Percentiles rank a stretch among this genome's conserved stretches.
Evolutionary conservation across 1,140 invertebrate species (phyloP).

Genomic region (Camponotus floridanus): DNA sequence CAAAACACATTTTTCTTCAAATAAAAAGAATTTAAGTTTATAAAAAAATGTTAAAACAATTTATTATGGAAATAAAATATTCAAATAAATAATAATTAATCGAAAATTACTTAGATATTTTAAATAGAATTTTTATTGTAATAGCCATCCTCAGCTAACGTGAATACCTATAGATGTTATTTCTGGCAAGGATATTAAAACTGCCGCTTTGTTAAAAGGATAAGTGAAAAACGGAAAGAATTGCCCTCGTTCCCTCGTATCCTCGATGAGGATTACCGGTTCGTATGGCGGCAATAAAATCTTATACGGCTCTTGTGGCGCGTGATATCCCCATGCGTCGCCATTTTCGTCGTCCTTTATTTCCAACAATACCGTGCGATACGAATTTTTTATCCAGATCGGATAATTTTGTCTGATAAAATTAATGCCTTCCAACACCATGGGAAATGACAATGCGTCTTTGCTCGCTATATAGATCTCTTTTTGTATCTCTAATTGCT

Average conservation of each 20-base stretch:
- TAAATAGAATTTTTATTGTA: neutral
- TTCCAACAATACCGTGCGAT: neutral
- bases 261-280: constrained; percentile 39
- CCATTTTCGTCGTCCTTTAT: constrained; percentile 3
- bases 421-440: constrained; percentile 27
- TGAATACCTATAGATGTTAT: constrained; percentile 7
- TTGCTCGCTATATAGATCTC: constrained; percentile 32
- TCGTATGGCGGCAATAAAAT: constrained; percentile 51
- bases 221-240: constrained; percentile 21
- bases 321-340: neutral
- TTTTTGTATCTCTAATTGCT: neutral
- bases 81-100: neutral
- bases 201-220: neutral
- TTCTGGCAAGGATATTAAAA: neutral
- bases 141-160: neutral
- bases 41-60: neutral
- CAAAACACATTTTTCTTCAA: too few species aligned
- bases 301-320: constrained; percentile 5
- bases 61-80: neutral
- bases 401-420: constrained; percentile 35
- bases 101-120: neutral
- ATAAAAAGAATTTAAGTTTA: too few species aligned
- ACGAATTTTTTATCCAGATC: constrained; percentile 33
- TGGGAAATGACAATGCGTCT: neutral
- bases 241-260: neutral